Conservation (phyloP, 2,113 vertebrate genomes). For the Actinemys pallida region DNA sequence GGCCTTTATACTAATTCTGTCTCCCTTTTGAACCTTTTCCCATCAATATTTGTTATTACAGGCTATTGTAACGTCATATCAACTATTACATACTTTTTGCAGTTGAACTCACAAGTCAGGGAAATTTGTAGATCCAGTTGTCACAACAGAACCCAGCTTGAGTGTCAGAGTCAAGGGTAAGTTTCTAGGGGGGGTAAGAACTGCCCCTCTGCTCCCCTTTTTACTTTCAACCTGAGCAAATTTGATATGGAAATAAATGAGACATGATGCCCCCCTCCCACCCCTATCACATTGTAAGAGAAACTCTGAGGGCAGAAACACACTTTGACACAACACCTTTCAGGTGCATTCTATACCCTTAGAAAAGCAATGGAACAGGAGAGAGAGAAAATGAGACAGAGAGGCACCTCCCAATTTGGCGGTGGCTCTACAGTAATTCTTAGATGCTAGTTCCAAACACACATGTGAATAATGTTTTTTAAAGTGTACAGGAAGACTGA, state of each 20-base stretch:
- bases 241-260: background rate
- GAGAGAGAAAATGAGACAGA: background rate
- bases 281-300: background rate
- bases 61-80: too few species aligned
- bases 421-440: background rate
- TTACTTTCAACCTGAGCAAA: background rate
- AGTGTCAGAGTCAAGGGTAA: fast-evolving
- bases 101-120: too few species aligned
- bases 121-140: too few species aligned
- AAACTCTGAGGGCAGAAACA: background rate
- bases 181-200: background rate
- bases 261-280: background rate
- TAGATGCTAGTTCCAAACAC: slow-evolving; percentile 45
- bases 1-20: too few species aligned
- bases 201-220: background rate
- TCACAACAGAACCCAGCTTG: background rate
- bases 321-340: background rate
- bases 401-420: background rate
- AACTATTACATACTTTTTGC: too few species aligned
- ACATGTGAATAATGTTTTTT: slow-evolving; percentile 52
- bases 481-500: slow-evolving; percentile 27
- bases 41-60: too few species aligned
- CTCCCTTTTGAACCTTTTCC: too few species aligned
- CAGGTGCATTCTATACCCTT: fast-evolving
- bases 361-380: background rate